Percentiles rank a stretch among this genome's conserved stretches.
Evolutionary conservation across 2,113 vertebrate species (phyloP).

Genomic region (Anarrhichthys ocellatus): DNA sequence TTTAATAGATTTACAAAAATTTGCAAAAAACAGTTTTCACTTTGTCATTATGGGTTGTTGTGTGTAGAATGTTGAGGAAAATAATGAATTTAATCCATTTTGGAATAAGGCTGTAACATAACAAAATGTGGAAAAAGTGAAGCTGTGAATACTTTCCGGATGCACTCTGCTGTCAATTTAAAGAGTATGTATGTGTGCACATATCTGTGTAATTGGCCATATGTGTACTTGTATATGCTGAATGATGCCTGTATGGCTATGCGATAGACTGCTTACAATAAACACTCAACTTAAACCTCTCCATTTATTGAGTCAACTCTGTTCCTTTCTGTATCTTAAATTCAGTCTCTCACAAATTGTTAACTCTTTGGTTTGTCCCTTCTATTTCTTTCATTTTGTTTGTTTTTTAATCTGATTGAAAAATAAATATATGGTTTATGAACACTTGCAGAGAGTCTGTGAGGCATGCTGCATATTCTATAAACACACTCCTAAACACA

Average conservation of each 20-base stretch:
- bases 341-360: neutral
- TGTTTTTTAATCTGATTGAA: neutral
- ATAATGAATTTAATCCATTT: no score
- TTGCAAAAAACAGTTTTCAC: no score
- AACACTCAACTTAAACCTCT: neutral
- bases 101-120: no score
- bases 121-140: no score
- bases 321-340: neutral
- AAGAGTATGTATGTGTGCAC: neutral
- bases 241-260: neutral
- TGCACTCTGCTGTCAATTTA: no score
- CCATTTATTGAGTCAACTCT: neutral
- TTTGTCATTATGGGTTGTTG: no score
- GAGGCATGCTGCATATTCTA: neutral
- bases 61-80: no score
- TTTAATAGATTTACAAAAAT: no score
- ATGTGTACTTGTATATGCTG: neutral
- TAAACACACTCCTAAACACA: neutral
- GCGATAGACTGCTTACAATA: neutral
- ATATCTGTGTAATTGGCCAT: neutral
- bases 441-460: neutral
- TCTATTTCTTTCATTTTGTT: neutral
- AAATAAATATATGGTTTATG: neutral
- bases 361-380: neutral
- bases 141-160: no score